These are phyloP conservation scores for Gnathonemus longibarbis DNA, from an alignment of 2,113 vertebrate species.

Conservation along the genomic window DNA sequence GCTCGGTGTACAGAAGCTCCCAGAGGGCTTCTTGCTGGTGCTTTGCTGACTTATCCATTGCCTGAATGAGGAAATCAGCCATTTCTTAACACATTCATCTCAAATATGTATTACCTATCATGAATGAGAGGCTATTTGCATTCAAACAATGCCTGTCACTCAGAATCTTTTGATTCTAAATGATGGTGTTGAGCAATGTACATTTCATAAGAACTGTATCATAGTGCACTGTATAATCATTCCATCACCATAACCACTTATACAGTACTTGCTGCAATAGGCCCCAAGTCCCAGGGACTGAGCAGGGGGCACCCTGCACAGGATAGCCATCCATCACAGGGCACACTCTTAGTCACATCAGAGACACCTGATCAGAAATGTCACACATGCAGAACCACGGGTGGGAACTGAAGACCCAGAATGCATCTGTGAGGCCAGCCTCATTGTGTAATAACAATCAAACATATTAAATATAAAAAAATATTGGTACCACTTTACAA, in stretches of 20 bases:
- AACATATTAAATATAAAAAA: background rate
- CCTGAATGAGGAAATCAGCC: constrained; percentile 42
- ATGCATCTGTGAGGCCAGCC: background rate
- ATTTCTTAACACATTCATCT: background rate
- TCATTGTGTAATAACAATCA: background rate
- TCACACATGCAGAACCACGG: background rate
- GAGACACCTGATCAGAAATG: background rate
- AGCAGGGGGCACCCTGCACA: background rate
- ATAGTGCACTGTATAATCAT: background rate
- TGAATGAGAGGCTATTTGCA: background rate
- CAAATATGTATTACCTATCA: background rate
- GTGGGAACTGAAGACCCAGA: background rate
- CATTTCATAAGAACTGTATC: background rate
- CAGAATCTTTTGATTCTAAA: background rate
- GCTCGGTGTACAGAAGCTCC: constrained; percentile 73
- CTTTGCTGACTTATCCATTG: constrained; percentile 61
- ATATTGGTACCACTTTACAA: background rate
- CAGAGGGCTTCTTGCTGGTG: constrained; percentile 78
- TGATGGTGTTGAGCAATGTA: background rate
- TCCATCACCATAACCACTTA: background rate
- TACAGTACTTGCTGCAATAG: background rate
- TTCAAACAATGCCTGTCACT: background rate
- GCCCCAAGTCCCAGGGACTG: background rate
- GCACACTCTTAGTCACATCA: background rate
- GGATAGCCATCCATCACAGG: background rate